Conservation (phyloP, 1,140 invertebrate species). For the Lasioglossum baleicum region DNA sequence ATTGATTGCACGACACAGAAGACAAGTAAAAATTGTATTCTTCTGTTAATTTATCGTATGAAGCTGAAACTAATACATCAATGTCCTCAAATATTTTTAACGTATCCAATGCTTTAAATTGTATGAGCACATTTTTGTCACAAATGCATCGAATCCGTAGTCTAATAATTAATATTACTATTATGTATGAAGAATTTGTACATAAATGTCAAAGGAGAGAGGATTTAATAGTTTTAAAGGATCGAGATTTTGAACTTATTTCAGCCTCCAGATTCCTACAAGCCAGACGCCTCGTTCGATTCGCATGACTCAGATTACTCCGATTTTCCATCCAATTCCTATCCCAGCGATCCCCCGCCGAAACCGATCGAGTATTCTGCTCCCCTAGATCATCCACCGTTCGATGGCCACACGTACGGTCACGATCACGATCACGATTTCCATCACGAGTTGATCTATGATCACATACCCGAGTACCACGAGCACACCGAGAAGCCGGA, state of each 20-base stretch:
- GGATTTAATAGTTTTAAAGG: no score
- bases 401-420: slow-evolving; percentile 52
- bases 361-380: slow-evolving; percentile 62
- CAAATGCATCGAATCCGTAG: no score
- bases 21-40: no score
- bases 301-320: slow-evolving; percentile 50
- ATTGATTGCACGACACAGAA: no score
- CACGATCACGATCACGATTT: slow-evolving; percentile 79
- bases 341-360: slow-evolving; percentile 52
- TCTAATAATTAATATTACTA: no score
- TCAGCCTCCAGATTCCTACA: slow-evolving; percentile 49
- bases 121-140: no score
- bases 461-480: slow-evolving; percentile 74
- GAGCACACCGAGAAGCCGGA: slow-evolving; percentile 77
- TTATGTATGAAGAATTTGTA: no score
- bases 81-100: no score
- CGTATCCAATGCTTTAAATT: no score
- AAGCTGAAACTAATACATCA: no score
- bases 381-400: slow-evolving; percentile 54
- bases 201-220: no score
- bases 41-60: no score
- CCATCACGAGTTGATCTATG: slow-evolving; percentile 74
- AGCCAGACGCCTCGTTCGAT: slow-evolving; percentile 47
- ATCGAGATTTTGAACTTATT: not conserved
- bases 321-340: slow-evolving; percentile 27